Evolutionary conservation across 2,888 invertebrate species (phyloP).

Genomic region (Philereme vetulata): DNA sequence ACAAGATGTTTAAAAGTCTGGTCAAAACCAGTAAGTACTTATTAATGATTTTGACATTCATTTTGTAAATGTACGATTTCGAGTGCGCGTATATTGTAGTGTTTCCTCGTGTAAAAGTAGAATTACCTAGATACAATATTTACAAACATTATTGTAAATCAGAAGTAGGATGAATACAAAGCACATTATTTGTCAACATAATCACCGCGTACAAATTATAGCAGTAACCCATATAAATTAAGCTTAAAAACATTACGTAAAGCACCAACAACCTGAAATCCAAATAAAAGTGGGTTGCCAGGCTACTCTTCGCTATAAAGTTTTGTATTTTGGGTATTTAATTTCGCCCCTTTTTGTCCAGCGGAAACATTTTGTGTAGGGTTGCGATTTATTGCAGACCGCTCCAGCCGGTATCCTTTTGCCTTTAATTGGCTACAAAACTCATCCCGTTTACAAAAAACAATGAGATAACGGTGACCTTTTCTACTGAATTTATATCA

Average conservation of each 20-base stretch:
- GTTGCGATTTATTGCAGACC: slow-evolving; percentile 81
- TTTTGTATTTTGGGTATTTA: slow-evolving; percentile 21
- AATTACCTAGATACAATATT: no score
- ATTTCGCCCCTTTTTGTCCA: slow-evolving; percentile 30
- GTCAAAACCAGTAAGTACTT: no score
- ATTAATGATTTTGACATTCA: no score
- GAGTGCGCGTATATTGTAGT: no score
- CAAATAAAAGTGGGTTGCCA: slow-evolving; percentile 27
- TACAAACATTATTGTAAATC: no score
- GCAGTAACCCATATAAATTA: slow-evolving; percentile 22
- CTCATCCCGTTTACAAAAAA: slow-evolving; percentile 71
- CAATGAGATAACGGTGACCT: slow-evolving; percentile 62
- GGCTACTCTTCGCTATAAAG: slow-evolving; percentile 24
- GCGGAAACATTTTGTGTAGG: slow-evolving; percentile 74
- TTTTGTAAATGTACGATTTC: no score
- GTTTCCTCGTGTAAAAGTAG: no score
- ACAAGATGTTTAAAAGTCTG: slow-evolving; percentile 4
- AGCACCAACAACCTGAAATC: slow-evolving; percentile 36
- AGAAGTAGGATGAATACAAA: no score
- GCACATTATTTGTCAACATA: no score
- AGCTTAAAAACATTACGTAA: slow-evolving; percentile 19
- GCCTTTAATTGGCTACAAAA: slow-evolving; percentile 82
- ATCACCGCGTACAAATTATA: background rate
- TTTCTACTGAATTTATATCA: slow-evolving; percentile 43
- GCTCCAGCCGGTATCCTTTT: slow-evolving; percentile 70